phyloP scores from a whole-genome alignment of 2,888 invertebrate genomes.

The Epistrophe eligans region DNA sequence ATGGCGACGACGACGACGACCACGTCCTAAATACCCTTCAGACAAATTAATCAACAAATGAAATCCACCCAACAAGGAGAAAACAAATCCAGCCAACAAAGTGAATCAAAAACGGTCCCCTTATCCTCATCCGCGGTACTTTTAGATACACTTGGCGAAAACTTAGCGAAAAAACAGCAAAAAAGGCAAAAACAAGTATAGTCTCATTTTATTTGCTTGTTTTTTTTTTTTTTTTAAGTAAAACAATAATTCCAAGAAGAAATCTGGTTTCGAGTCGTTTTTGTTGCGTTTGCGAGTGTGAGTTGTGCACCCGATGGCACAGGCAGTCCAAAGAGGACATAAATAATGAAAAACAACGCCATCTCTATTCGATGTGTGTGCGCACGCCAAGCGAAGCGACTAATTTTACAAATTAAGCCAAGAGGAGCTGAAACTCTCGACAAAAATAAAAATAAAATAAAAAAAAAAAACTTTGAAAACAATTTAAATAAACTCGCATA shows the following conservation, averaged over 20 bases:
- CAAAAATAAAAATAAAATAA: conserved; percentile 15
- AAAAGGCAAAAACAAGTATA: conserved; percentile 48
- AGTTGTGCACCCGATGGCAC: conserved; percentile 55
- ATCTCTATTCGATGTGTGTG: conserved; percentile 64
- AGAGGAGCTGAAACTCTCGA: conserved; percentile 53
- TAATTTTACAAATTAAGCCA: conserved; percentile 75
- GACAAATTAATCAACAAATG: conserved; percentile 76
- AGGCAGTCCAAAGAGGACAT: conserved; percentile 28
- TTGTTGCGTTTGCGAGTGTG: conserved; percentile 44
- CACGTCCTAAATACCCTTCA: conserved; percentile 76
- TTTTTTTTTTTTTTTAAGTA: conserved; percentile 3
- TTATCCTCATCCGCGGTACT: conserved; percentile 53
- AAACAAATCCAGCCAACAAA: conserved; percentile 59
- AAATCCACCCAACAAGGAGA: conserved; percentile 69
- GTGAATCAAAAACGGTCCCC: conserved; percentile 61
- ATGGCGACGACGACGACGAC: conserved; percentile 59
- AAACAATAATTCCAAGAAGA: conserved; percentile 66
- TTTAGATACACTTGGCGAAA: conserved; percentile 55
- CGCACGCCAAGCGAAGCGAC: conserved; percentile 74
- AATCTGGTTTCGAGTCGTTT: conserved; percentile 66
- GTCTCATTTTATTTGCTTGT: conserved; percentile 43
- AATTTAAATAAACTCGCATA: conserved; percentile 52
- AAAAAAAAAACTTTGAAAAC: conserved; percentile 38
- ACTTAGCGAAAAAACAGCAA: conserved; percentile 49
- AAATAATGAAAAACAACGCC: conserved; percentile 58